Evolutionary conservation across 2,888 invertebrate species (phyloP), one percentile per base, ranked within the genome.

Genomic region (Nymphalis urticae): DNA sequence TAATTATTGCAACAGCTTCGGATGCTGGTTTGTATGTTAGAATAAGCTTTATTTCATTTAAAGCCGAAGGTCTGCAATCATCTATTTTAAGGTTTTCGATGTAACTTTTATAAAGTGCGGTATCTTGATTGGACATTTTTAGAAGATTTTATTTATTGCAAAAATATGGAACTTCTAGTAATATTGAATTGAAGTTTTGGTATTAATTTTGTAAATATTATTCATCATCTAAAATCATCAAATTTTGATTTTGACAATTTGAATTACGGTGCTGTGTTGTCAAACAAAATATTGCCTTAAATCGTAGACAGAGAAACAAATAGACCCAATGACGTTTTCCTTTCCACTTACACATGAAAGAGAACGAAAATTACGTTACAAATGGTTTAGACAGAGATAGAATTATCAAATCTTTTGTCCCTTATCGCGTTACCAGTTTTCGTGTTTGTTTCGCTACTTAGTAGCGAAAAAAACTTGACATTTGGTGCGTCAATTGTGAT

Each of bases 21-120:
- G 76, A 76, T 9, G 85, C 76, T 60, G 89, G 82, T 73, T 88
- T 89, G 61, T 76, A 79, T 16, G 77, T 73, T 48, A 92, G 71
- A 54, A 90, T 80, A 69, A 85, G 87, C 79, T 88, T 90, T 13
- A 92, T 83, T 66, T 89, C 87, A 75, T 84, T 87, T 54, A 92
- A 75, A 24, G 86, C 86, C 50, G 79, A 78, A 64, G 82, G 81
- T 69, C 85, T 82, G 47, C 81, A 71, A 65, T 89, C 88, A 62
- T 86, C 86, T 63, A 79, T 81, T 66, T 85, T 82, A 17, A 91
- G 80, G 75, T 82, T 86, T 58, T 74, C 73, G 61, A 86, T 75
- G 74, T 85, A 86, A 61, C 76, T 76, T 48, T 82, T 80, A 77
- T 82, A 90, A 62, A 82, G 79, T 51, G 85, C 84, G 8, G 81